Evolutionary conservation across 2,888 invertebrate species (phyloP), one percentile per base, ranked within the genome.

Genomic region (Thymelicus acteon): DNA sequence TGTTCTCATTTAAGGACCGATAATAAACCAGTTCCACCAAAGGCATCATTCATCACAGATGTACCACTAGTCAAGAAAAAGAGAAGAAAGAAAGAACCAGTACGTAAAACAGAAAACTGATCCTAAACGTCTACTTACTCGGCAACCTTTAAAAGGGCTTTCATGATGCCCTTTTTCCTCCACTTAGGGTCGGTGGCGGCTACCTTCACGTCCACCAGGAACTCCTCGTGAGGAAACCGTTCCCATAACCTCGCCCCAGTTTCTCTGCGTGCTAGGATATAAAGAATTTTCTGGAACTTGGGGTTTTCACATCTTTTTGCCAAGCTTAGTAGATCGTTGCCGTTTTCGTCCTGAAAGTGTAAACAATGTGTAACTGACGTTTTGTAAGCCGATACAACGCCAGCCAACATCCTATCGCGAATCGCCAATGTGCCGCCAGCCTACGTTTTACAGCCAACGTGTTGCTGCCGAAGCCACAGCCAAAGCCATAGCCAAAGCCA

Each of bases 101-200:
- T 19, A 19, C 1, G 19, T 19, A 19, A 19, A 19, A 19, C 19
- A 19, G 19, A 19, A 19, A 19, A 19, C 19, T 19, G 19, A 19
- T 19, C 0, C 19, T 19, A 19, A 19, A 19, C 19, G 19, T 31
- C 31, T 31, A 75, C 94, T 93, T 88, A 96, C 96, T 95, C 95
- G 6, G 96, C 94, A 78, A 91, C 95, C 63, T 94, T 89, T 75
- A 96, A 85, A 13, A 97, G 88, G 24, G 92, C 91, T 74, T 95
- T 96, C 78, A 95, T 96, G 72, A 97, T 95, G 3, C 97, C 96
- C 75, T 94, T 93, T 62, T 95, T 95, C 74, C 96, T 91, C 94
- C 95, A 96, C 13, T 89, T 89, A 0, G 92, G 92, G 76, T 96
- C 96, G 1, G 96, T 96, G 0, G 96, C 96, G 0, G 96, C 88